phyloP scores from a whole-genome alignment of 1,140 invertebrate genomes.

The Tribolium castaneum region DNA sequence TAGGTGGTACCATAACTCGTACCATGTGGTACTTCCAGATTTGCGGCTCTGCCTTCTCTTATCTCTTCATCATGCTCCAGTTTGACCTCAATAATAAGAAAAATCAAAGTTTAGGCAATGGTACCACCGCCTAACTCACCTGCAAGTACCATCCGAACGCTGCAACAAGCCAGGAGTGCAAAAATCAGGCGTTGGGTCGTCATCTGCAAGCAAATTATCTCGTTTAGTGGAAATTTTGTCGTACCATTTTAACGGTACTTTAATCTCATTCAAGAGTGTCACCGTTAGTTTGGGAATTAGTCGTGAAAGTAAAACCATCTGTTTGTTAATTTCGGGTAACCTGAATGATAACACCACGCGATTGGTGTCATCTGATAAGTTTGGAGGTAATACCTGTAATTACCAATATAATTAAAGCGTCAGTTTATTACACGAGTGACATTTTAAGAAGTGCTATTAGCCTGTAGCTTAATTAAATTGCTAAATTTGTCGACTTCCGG shows the following conservation, averaged over 20 bases:
- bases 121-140: no score
- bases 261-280: no score
- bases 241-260: no score
- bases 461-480: not conserved
- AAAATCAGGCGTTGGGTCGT: no score
- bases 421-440: not conserved
- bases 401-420: not conserved
- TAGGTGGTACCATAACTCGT: not conserved
- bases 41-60: constrained; percentile 36
- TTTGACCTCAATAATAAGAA: constrained; percentile 20
- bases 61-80: constrained; percentile 46
- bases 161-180: no score
- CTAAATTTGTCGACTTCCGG: not conserved
- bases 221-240: no score
- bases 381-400: not conserved
- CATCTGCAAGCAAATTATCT: no score
- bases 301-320: not conserved
- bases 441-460: not conserved
- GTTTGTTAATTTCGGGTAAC: not conserved
- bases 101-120: no score
- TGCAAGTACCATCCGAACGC: no score
- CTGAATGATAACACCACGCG: not conserved
- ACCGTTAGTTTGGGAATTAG: no score
- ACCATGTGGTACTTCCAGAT: constrained; percentile 37
- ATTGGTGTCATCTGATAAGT: not conserved